phyloP scores from a whole-genome alignment of 2,113 vertebrate species.

The Laterallus jamaicensis region DNA sequence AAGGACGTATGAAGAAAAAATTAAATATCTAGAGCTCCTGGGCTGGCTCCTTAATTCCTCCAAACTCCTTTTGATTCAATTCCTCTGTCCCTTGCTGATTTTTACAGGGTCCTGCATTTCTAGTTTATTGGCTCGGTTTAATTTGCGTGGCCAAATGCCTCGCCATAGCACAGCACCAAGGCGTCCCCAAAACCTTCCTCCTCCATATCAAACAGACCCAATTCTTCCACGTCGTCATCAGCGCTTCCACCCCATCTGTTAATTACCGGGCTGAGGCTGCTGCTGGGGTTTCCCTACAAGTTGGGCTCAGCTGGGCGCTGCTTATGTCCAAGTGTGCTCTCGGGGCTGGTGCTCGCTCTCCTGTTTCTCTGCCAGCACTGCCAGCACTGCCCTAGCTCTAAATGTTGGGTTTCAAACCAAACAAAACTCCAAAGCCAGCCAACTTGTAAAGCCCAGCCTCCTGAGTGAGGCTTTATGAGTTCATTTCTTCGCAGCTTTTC shows the following conservation, averaged over 20 bases:
- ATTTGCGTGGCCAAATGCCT: not conserved
- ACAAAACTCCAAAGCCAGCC: too few relatives aligned
- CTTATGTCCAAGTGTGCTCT: not conserved
- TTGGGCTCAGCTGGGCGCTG: not conserved
- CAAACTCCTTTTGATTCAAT: not conserved
- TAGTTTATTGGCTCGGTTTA: not conserved
- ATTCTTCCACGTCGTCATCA: not conserved
- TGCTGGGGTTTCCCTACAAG: not conserved
- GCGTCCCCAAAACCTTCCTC: not conserved
- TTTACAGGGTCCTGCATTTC: not conserved
- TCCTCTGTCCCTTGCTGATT: not conserved
- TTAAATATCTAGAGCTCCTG: not conserved
- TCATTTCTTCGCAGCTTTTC: not conserved
- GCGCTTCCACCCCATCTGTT: not conserved
- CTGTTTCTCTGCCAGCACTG: not conserved
- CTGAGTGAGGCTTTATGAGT: not conserved
- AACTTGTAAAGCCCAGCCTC: not conserved
- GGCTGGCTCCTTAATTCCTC: not conserved
- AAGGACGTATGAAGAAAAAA: not conserved
- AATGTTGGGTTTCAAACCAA: accelerated
- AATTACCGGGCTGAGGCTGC: not conserved
- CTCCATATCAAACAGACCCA: not conserved
- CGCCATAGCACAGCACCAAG: not conserved
- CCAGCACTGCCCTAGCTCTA: accelerated
- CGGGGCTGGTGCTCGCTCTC: not conserved